Conservation (phyloP, 2,113 vertebrate genomes). For the Sapayoa aenigma region DNA sequence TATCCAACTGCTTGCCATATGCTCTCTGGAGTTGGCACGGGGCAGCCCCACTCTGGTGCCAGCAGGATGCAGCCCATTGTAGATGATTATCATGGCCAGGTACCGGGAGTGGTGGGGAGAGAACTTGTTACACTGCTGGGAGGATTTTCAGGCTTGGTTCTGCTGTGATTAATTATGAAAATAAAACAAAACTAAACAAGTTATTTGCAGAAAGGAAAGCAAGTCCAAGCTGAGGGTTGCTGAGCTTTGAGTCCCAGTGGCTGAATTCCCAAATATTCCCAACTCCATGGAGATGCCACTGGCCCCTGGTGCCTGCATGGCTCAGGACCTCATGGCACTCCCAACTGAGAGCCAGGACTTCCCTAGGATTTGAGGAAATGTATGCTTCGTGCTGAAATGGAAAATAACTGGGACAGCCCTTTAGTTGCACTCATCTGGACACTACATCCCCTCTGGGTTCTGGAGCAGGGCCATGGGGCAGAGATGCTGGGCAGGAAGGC, state of each 20-base stretch:
- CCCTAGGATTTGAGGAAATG: rapidly evolving
- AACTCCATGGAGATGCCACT: no score
- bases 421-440: not conserved
- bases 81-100: not conserved
- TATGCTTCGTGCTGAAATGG: not conserved
- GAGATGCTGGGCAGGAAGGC: not conserved
- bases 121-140: not conserved
- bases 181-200: not conserved
- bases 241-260: no score
- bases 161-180: not conserved
- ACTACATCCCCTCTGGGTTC: no score
- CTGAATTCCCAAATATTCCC: not conserved
- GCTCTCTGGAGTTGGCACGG: rapidly evolving
- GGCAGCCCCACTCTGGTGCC: rapidly evolving
- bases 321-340: not conserved
- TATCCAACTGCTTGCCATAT: not conserved
- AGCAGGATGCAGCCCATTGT: rapidly evolving
- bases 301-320: not conserved
- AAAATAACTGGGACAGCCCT: not conserved
- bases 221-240: not conserved
- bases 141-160: not conserved
- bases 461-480: not conserved
- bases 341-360: not conserved
- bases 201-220: not conserved
- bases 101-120: rapidly evolving